phyloP scores from a whole-genome alignment of 2,888 invertebrate genomes.

The Argyresthia goedartella region DNA sequence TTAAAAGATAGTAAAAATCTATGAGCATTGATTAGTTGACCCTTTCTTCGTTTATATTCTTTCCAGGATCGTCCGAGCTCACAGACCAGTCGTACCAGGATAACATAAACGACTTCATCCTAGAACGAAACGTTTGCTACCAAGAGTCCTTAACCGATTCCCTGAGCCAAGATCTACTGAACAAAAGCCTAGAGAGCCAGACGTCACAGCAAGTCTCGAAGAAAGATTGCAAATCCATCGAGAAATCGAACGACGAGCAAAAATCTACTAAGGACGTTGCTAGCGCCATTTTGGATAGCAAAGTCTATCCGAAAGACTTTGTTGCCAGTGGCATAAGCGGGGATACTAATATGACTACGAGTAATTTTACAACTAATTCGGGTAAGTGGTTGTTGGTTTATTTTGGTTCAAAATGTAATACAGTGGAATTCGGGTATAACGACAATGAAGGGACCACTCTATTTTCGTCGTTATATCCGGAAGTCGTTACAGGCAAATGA shows the following conservation, averaged over 20 bases:
- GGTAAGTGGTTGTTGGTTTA: too few relatives aligned
- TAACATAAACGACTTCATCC: slow-evolving; percentile 55
- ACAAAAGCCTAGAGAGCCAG: slow-evolving; percentile 48
- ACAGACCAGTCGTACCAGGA: slow-evolving; percentile 47
- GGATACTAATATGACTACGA: slow-evolving; percentile 55
- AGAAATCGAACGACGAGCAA: slow-evolving; percentile 46
- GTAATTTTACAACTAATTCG: slow-evolving; percentile 56
- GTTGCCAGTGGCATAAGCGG: slow-evolving; percentile 44
- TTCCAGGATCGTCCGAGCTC: slow-evolving; percentile 52
- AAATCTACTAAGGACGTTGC: slow-evolving; percentile 46
- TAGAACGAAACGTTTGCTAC: slow-evolving; percentile 62
- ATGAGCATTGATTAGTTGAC: too few relatives aligned
- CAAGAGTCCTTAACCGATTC: slow-evolving; percentile 64
- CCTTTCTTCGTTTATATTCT: too few relatives aligned
- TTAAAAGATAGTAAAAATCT: too few relatives aligned
- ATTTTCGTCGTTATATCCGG: too few relatives aligned
- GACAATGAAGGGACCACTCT: too few relatives aligned
- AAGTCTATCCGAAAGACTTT: slow-evolving; percentile 36
- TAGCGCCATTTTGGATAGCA: slow-evolving; percentile 52
- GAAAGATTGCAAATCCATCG: slow-evolving; percentile 43
- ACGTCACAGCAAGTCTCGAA: slow-evolving; percentile 29
- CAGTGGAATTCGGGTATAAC: too few relatives aligned
- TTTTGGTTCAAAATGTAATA: too few relatives aligned
- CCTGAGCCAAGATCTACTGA: slow-evolving; percentile 48
- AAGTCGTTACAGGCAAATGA: too few relatives aligned